A percentile compares a stretch with the other conserved stretches of the same genome.
Conservation (phyloP, 2,888 invertebrate genomes). For the Charanyca ferruginea region DNA sequence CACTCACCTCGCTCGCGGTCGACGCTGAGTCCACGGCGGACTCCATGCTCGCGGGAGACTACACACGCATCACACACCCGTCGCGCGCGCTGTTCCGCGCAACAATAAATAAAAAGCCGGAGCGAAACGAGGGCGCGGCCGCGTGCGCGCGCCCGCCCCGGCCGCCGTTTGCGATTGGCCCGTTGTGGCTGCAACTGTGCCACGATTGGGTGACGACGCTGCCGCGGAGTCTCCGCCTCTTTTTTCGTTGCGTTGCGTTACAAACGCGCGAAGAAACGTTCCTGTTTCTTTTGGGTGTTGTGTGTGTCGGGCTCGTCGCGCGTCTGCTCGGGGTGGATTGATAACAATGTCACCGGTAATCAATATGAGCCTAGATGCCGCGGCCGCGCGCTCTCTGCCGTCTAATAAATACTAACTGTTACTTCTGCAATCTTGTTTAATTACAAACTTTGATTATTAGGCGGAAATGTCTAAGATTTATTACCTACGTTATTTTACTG, state of each 20-base stretch:
- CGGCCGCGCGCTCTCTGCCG: constrained; percentile 59
- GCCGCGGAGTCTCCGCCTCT: constrained; percentile 87
- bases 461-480: constrained; percentile 12
- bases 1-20: constrained; percentile 90
- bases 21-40: constrained; percentile 92
- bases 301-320: constrained; percentile 83
- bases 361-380: constrained; percentile 90
- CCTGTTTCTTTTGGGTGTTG: constrained; percentile 91
- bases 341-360: constrained; percentile 93
- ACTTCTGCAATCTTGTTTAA: constrained; percentile 42
- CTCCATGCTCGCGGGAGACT: constrained; percentile 87
- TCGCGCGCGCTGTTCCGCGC: constrained; percentile 93
- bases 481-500: constrained; percentile 11
- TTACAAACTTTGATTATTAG: constrained; percentile 43
- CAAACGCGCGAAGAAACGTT: constrained; percentile 91
- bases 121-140: constrained; percentile 90
- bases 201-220: constrained; percentile 81
- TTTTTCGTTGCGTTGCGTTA: constrained; percentile 88
- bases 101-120: constrained; percentile 94
- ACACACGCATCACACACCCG: constrained; percentile 91
- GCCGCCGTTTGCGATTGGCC: constrained; percentile 85
- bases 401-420: constrained; percentile 39
- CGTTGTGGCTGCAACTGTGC: constrained; percentile 70
- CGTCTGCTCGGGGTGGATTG: constrained; percentile 86
- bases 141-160: constrained; percentile 89